phyloP scores from a whole-genome alignment of 2,113 vertebrate species.

The Brienomyrus brachyistius region DNA sequence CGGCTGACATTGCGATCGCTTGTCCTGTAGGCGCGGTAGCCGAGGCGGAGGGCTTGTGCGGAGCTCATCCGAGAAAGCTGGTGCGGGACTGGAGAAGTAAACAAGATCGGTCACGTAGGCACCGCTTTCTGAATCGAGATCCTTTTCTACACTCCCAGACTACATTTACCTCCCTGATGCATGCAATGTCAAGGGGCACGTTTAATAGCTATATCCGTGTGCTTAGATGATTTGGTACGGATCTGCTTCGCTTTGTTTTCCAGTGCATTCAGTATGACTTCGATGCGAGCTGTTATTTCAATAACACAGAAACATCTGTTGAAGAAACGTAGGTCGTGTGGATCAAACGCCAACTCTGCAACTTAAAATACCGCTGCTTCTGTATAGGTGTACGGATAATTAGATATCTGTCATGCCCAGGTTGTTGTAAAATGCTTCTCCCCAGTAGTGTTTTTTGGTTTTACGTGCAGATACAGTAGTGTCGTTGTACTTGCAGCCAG shows the following conservation, averaged over 20 bases:
- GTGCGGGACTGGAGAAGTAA: constrained; percentile 34
- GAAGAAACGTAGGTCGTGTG: not conserved
- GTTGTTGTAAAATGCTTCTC: not conserved
- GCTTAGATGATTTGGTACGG: not conserved
- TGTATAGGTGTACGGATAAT: not conserved
- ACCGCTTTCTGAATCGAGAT: constrained; percentile 15
- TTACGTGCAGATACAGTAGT: not conserved
- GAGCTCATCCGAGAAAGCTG: not conserved
- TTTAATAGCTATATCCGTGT: not conserved
- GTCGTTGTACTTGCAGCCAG: not conserved
- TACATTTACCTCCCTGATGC: not conserved
- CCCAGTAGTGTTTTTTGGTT: not conserved
- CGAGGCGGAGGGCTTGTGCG: not conserved
- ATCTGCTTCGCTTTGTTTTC: not conserved
- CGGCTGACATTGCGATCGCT: not conserved
- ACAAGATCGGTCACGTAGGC: constrained; percentile 46
- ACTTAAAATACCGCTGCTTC: not conserved
- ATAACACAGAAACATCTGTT: not conserved
- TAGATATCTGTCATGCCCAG: not conserved
- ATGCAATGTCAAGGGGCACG: not conserved
- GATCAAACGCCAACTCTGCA: not conserved
- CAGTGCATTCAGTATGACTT: not conserved
- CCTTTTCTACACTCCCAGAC: not conserved
- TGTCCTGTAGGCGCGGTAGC: not conserved
- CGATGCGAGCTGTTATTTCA: not conserved